Percentiles rank a stretch among this genome's conserved stretches.
phyloP scores from a whole-genome alignment of 2,113 vertebrate species.

The Sarotherodon lohbergeri region DNA sequence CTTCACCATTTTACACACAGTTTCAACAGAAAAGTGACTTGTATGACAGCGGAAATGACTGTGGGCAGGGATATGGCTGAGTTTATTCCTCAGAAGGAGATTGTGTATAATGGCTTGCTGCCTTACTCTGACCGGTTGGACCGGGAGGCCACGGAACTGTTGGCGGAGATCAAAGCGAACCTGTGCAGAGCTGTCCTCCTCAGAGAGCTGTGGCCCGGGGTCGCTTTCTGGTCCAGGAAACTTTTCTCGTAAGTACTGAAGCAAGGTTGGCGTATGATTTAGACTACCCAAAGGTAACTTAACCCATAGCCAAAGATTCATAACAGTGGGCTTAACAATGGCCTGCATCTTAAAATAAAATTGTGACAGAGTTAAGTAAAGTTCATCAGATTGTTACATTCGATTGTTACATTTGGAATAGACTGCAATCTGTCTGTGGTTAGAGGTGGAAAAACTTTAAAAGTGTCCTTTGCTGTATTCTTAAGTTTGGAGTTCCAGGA shows the following conservation, averaged over 20 bases:
- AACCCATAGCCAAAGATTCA: not conserved
- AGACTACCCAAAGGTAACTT: not conserved
- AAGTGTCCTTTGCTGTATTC: not conserved
- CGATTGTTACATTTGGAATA: not conserved
- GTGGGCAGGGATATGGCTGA: constrained; percentile 5
- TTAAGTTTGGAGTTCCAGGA: not conserved
- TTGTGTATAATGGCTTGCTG: constrained; percentile 87
- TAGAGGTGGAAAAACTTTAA: not conserved
- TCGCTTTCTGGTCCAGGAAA: constrained; percentile 90
- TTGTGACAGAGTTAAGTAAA: not conserved
- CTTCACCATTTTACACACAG: not conserved
- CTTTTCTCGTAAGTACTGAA: constrained; percentile 87
- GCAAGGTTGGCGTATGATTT: not conserved
- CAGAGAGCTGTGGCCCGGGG: constrained; percentile 93
- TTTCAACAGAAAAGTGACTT: not conserved
- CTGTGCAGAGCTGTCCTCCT: constrained; percentile 89
- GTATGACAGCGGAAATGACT: constrained; percentile 2
- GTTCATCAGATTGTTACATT: not conserved
- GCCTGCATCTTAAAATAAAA: not conserved
- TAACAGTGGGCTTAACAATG: not conserved
- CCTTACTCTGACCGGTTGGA: constrained; percentile 87
- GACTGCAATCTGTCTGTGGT: not conserved
- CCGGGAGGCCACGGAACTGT: constrained; percentile 80
- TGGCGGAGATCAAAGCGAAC: constrained; percentile 88
- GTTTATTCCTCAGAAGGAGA: constrained; percentile 85